A percentile compares a stretch with the other conserved stretches of the same genome.
Conservation (phyloP, 2,797 vertebrate species). For the Crocidura indochinensis region DNA sequence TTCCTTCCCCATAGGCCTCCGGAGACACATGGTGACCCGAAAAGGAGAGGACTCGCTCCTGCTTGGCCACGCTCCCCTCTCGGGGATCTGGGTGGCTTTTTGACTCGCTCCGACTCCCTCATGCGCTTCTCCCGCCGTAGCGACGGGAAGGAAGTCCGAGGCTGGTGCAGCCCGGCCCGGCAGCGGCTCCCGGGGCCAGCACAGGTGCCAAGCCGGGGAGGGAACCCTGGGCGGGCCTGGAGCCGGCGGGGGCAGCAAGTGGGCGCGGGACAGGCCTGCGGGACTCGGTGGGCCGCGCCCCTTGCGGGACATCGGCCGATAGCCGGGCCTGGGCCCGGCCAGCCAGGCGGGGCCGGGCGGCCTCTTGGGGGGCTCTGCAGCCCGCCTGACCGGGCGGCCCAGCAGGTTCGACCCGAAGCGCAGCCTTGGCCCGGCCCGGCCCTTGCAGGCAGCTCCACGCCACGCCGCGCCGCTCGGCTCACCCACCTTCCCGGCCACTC, state of each 20-base stretch:
- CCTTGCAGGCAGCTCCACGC: slow-evolving; percentile 14
- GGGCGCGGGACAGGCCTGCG: too few relatives aligned
- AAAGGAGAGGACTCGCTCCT: too few relatives aligned
- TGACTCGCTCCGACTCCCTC: slow-evolving; percentile 50
- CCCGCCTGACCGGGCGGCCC: slow-evolving; percentile 48
- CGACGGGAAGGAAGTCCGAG: slow-evolving; percentile 51
- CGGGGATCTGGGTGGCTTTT: neutral
- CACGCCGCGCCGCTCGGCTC: slow-evolving; percentile 72
- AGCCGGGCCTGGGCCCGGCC: neutral
- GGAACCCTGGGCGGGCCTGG: neutral
- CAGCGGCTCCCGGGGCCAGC: slow-evolving; percentile 53
- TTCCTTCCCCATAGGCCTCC: too few relatives aligned
- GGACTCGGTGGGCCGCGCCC: too few relatives aligned
- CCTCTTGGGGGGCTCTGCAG: slow-evolving; percentile 64
- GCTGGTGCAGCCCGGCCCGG: slow-evolving; percentile 55
- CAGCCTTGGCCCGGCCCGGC: slow-evolving; percentile 88
- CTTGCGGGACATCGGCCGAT: neutral
- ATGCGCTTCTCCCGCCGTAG: slow-evolving; percentile 46
- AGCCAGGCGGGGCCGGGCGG: neutral
- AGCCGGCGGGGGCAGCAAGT: too few relatives aligned
- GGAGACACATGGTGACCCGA: too few relatives aligned
- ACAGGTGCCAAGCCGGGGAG: slow-evolving; percentile 50
- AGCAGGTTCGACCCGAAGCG: slow-evolving; percentile 85
- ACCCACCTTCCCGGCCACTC: slow-evolving; percentile 99
- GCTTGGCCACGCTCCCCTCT: too few relatives aligned